Percentiles rank a stretch among this genome's conserved stretches.
phyloP scores from a whole-genome alignment of 2,888 invertebrate species.

The Gibbula magus region DNA sequence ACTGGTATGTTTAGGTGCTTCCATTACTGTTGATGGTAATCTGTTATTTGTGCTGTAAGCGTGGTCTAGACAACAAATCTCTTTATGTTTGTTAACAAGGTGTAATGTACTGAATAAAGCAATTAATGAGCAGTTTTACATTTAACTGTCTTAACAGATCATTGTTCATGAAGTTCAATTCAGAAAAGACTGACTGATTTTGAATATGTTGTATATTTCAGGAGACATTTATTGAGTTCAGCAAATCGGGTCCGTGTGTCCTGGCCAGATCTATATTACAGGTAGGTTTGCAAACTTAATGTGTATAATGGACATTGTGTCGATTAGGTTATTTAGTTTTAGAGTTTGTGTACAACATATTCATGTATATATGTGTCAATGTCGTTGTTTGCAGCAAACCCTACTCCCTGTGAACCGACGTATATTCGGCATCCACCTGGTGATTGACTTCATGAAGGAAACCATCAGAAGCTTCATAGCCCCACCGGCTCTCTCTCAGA shows the following conservation, averaged over 20 bases:
- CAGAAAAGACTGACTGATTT: background rate
- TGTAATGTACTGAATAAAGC: too few species aligned
- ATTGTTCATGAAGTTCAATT: background rate
- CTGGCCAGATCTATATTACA: slow-evolving; percentile 91
- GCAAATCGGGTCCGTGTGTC: slow-evolving; percentile 90
- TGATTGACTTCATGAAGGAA: slow-evolving; percentile 89
- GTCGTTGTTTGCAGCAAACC: slow-evolving; percentile 65
- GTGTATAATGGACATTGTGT: background rate
- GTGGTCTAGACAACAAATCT: too few species aligned
- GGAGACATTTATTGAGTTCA: slow-evolving; percentile 96
- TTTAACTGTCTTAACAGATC: background rate
- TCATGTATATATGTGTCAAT: too few species aligned
- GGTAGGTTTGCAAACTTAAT: slow-evolving; percentile 49
- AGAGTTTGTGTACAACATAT: background rate
- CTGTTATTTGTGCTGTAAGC: too few species aligned
- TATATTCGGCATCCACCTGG: slow-evolving; percentile 80
- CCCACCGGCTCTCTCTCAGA: slow-evolving; percentile 89
- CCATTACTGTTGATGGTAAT: too few species aligned
- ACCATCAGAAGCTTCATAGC: slow-evolving; percentile 91
- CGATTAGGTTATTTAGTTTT: background rate
- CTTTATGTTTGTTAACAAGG: too few species aligned
- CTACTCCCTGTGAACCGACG: slow-evolving; percentile 71
- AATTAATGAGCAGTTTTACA: too few species aligned
- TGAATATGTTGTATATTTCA: slow-evolving; percentile 49
- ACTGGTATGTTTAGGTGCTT: too few species aligned